A percentile compares a stretch with the other conserved stretches of the same genome.
phyloP scores from a whole-genome alignment of 2,888 invertebrate genomes.

The Temnothorax rugatulus region DNA sequence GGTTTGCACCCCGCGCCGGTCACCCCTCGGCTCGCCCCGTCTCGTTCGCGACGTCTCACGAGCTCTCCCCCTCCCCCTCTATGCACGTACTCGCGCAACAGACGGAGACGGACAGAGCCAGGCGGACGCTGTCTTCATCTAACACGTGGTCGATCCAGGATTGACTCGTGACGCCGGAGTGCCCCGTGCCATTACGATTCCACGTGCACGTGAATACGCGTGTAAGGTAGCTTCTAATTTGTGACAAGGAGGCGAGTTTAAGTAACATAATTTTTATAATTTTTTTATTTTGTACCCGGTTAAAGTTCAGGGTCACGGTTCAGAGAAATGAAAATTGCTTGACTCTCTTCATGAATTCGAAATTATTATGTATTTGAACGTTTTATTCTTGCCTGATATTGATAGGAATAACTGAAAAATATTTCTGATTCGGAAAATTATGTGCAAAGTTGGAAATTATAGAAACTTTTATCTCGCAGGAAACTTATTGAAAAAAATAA shows the following conservation, averaged over 20 bases:
- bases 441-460: not conserved
- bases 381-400: not conserved
- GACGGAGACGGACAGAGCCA: conserved; percentile 1
- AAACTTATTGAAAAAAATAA: not conserved
- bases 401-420: not conserved
- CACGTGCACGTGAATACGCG: not conserved
- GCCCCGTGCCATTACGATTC: not conserved
- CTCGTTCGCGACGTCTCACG: not conserved
- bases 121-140: not conserved
- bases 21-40: not conserved
- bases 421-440: not conserved
- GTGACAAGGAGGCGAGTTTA: not conserved
- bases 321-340: not conserved
- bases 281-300: not conserved
- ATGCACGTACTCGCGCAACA: not conserved
- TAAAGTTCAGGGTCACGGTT: not conserved
- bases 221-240: not conserved
- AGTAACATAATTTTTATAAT: not conserved
- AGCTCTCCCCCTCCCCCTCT: not conserved
- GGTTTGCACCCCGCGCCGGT: not conserved
- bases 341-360: not conserved
- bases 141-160: conserved; percentile 22
- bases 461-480: not conserved
- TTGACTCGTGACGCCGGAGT: not conserved
- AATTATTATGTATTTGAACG: not conserved